phyloP scores from a whole-genome alignment of 2,113 vertebrate species.

The Pelecanus crispus region DNA sequence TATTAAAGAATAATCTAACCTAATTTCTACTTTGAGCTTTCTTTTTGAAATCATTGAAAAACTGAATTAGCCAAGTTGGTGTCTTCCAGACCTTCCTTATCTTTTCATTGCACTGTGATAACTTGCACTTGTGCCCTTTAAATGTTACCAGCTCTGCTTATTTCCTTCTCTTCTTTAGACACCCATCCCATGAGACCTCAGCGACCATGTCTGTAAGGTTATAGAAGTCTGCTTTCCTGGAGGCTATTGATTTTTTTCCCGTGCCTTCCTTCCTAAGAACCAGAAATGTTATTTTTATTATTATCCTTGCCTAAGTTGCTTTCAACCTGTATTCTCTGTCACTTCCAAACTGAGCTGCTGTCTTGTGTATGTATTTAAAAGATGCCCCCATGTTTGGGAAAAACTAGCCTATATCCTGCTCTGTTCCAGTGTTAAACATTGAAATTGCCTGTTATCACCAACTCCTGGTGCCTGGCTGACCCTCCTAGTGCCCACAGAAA shows the following conservation, averaged over 20 bases:
- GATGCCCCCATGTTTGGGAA: background rate
- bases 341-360: background rate
- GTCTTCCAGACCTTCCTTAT: background rate
- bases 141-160: background rate
- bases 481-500: background rate
- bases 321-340: background rate
- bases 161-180: background rate
- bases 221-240: background rate
- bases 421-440: background rate
- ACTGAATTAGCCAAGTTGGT: background rate
- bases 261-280: background rate
- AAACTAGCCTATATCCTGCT: background rate
- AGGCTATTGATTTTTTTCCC: background rate
- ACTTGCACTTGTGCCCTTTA: background rate
- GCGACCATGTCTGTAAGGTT: background rate
- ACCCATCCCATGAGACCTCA: background rate
- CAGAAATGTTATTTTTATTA: background rate
- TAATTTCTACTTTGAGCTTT: background rate
- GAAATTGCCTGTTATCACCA: background rate
- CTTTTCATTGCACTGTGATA: background rate
- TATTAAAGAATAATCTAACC: background rate
- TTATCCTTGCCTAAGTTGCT: background rate
- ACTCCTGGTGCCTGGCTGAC: background rate
- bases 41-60: background rate
- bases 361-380: background rate